Evolutionary conservation across 2,888 invertebrate species (phyloP).

Genomic region (Beris chalybata): DNA sequence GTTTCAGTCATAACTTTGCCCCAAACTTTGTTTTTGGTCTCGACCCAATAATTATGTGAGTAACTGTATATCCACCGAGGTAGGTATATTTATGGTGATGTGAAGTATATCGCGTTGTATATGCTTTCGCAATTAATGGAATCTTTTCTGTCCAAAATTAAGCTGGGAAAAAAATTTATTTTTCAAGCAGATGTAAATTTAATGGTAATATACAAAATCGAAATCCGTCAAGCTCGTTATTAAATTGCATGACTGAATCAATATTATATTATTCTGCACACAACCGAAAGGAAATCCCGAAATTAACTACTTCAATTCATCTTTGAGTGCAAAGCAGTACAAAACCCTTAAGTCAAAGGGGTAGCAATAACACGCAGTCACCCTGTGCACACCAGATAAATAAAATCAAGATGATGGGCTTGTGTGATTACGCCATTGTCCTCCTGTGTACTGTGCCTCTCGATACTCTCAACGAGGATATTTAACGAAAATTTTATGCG

Average conservation of each 20-base stretch:
- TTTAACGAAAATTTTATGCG: constrained; percentile 40
- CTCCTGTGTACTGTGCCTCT: constrained; percentile 32
- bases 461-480: constrained; percentile 32
- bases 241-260: neutral
- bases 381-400: constrained; percentile 36
- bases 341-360: constrained; percentile 26
- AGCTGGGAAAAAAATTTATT: too few species aligned
- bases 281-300: constrained; percentile 31
- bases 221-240: neutral
- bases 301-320: constrained; percentile 40
- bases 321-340: constrained; percentile 34
- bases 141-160: too few species aligned
- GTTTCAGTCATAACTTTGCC: too few species aligned
- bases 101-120: too few species aligned
- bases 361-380: constrained; percentile 33
- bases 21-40: too few species aligned
- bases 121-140: too few species aligned
- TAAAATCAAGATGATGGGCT: constrained; percentile 40
- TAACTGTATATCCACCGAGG: too few species aligned
- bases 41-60: too few species aligned
- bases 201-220: neutral
- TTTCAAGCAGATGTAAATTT: neutral
- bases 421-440: constrained; percentile 38
- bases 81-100: too few species aligned
- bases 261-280: neutral